Conservation (phyloP, 2,797 vertebrate species). For the Sebastes itinus region DNA sequence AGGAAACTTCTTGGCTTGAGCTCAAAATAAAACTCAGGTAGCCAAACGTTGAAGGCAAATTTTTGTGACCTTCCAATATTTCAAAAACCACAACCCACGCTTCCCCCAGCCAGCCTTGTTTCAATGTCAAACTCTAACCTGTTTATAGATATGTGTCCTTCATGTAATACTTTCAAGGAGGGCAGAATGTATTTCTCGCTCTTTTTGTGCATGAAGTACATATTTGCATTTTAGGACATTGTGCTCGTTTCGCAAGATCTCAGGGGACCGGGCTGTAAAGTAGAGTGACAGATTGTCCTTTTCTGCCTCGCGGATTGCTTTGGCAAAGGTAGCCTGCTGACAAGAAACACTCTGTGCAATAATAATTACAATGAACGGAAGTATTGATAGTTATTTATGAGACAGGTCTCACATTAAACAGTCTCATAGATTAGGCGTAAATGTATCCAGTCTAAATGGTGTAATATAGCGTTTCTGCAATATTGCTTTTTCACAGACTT, state of each 20-base stretch:
- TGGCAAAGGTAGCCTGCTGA: constrained; percentile 60
- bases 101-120: constrained; percentile 1
- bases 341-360: constrained; percentile 59
- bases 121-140: constrained; percentile 51
- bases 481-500: constrained; percentile 71
- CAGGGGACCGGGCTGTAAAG: constrained; percentile 34
- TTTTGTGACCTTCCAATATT: not conserved
- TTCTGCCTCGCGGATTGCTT: constrained; percentile 42
- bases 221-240: constrained; percentile 67
- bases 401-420: constrained; percentile 69
- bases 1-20: not conserved
- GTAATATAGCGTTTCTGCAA: constrained; percentile 55
- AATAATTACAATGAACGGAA: constrained; percentile 66
- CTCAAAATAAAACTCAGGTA: not conserved
- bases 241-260: constrained; percentile 48
- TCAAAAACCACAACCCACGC: not conserved
- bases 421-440: constrained; percentile 71
- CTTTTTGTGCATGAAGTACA: constrained; percentile 36
- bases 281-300: constrained; percentile 64
- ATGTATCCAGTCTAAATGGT: constrained; percentile 67
- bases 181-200: constrained; percentile 8
- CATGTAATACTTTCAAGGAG: constrained; percentile 22
- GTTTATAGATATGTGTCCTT: constrained; percentile 37
- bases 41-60: not conserved
- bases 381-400: constrained; percentile 75